A percentile compares a stretch with the other conserved stretches of the same genome.
Evolutionary conservation across 2,113 vertebrate genomes (phyloP).

Genomic region (Nestor notabilis): DNA sequence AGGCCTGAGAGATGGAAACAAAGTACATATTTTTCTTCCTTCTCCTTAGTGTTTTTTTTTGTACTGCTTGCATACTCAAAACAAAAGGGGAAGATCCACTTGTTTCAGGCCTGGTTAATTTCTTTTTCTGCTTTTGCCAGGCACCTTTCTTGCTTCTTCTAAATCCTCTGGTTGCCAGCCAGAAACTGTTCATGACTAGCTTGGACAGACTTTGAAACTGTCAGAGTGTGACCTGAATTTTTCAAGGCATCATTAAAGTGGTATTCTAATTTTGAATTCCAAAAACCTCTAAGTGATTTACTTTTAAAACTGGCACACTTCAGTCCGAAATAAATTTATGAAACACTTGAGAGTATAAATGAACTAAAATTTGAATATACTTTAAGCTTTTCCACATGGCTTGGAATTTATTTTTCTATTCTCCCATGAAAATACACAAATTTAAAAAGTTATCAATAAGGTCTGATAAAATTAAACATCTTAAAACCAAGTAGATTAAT

Average conservation of each 20-base stretch:
- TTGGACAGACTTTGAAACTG: neutral
- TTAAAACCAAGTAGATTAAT: neutral
- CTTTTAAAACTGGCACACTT: neutral
- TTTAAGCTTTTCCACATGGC: fast-evolving
- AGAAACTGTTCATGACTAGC: neutral
- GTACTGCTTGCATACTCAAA: neutral
- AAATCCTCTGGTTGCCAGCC: neutral
- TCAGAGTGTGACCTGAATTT: neutral
- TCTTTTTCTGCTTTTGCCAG: neutral
- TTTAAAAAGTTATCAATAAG: neutral
- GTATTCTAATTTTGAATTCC: neutral
- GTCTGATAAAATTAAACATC: neutral
- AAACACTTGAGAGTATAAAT: neutral
- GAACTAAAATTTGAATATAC: neutral
- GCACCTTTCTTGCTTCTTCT: neutral
- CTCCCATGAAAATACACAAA: neutral
- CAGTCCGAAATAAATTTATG: neutral
- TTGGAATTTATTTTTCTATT: neutral
- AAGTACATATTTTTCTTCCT: neutral
- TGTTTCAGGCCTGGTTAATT: neutral
- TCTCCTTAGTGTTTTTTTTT: neutral
- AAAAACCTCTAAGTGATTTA: neutral
- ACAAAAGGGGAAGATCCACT: neutral
- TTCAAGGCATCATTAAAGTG: neutral
- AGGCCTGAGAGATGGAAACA: neutral